These are phyloP conservation scores for Galagoides demidoff DNA, from an alignment of 2,797 vertebrate species.

Conservation along the genomic window DNA sequence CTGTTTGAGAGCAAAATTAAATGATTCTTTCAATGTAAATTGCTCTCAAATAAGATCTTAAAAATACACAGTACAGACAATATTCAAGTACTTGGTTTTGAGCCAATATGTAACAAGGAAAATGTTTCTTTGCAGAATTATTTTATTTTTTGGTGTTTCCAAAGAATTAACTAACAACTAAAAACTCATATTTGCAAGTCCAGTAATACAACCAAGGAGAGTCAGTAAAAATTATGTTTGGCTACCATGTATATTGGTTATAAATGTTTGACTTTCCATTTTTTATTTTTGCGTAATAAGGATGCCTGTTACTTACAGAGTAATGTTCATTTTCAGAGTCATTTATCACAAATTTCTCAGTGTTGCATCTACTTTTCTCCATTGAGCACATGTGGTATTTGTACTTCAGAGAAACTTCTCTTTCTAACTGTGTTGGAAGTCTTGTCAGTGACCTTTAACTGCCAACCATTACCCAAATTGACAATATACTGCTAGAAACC, in stretches of 20 bases:
- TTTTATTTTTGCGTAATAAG: conserved; percentile 22
- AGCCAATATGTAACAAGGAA: background rate
- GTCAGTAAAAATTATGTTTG: conserved; percentile 16
- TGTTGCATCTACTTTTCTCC: conserved; percentile 8
- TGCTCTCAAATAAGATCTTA: conserved; percentile 43
- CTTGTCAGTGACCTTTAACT: conserved; percentile 23
- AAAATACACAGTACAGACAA: background rate
- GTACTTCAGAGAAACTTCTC: conserved; percentile 7
- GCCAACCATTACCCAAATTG: background rate
- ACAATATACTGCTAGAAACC: background rate
- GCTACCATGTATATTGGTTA: background rate
- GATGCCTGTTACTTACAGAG: background rate
- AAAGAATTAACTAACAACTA: background rate
- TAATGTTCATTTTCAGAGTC: conserved; percentile 34
- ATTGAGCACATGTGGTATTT: conserved; percentile 43
- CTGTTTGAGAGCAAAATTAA: conserved; percentile 42
- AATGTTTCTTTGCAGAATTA: conserved; percentile 32
- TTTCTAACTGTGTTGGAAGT: conserved; percentile 53
- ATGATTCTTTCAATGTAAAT: background rate
- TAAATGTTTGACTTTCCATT: conserved; percentile 50
- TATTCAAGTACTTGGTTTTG: conserved; percentile 8
- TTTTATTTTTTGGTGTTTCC: conserved; percentile 43
- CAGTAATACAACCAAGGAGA: conserved; percentile 17
- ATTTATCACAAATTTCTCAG: background rate
- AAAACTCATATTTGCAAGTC: background rate